Base-by-base conservation (phyloP, 2,888 invertebrate genomes). In the Scaptomyza tumidula region DNA sequence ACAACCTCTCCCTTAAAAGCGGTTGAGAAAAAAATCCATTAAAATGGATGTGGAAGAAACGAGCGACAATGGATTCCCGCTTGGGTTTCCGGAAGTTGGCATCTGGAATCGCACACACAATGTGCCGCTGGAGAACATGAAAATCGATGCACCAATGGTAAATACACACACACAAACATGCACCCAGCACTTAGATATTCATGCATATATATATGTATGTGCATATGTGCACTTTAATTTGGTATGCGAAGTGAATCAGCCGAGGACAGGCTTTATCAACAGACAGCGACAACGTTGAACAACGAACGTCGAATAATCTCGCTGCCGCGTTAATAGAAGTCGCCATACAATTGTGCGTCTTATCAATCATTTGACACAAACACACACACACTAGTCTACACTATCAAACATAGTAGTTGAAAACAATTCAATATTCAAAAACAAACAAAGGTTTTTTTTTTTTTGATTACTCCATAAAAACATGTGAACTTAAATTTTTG, bases 131-230 rank as follows among this genome's bases (percentile, higher is more conserved):
- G 95, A 96, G 79, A 95, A 96, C 88, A 93, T 96, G 79, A 94
- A 94, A 91, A 95, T 95, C 94, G 96, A 97, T 92, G 95, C 95
- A 84, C 96, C 96, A 90, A 94, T 95, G 91, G 94, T 94, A 84
- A 81, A 78, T 72, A 45, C 9, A 50, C 50, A 50, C 14, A 7
- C 6, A 14, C 46, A 19, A 1, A 19, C 2, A 19, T n/a, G n/a
- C n/a, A n/a, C n/a, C 11, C 16, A 24, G 41, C 11, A 7, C n/a
- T 33, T 11, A 5, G 13, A 31, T 43, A 50, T 24, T 29, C 6
- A 6, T 48, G 27, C 6, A 35, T 7, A 7, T 7, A 11, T 11
- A 35, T 10, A n/a, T 43, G 44, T 45, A 29, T 43, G 10, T 0
- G 4, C 7, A 27, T 13, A 19, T 43, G 5, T 37, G 56, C 53